Percentiles rank a stretch among this genome's conserved stretches.
These are phyloP conservation scores for Procapra przewalskii DNA, from an alignment of 2,113 vertebrate genomes.

Conservation along the genomic window DNA sequence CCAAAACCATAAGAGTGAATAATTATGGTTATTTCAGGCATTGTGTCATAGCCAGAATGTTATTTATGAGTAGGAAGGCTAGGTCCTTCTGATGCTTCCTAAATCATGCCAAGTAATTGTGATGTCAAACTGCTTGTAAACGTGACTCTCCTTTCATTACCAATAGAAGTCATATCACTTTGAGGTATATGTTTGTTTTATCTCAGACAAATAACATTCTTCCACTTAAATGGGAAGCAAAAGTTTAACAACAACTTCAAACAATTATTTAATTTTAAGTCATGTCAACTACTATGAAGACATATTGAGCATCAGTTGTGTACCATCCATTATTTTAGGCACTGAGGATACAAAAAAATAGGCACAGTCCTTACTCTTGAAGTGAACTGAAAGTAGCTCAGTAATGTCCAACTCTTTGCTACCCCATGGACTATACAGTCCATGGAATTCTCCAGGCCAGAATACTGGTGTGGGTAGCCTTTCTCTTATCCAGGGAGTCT, in stretches of 20 bases:
- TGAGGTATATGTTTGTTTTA: slow-evolving; percentile 4
- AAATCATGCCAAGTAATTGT: slow-evolving; percentile 21
- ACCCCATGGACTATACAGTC: not conserved
- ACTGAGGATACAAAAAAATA: not conserved
- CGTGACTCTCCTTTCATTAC: slow-evolving; percentile 6
- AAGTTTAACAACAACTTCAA: not conserved
- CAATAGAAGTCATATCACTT: not conserved
- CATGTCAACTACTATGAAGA: not conserved
- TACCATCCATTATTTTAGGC: not conserved
- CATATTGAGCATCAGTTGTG: not conserved
- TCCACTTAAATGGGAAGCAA: not conserved
- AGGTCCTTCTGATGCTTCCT: not conserved
- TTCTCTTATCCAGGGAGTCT: not conserved
- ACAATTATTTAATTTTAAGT: not conserved
- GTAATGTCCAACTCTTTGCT: not conserved
- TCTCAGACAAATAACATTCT: not conserved
- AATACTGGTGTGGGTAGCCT: not conserved
- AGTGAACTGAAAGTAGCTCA: not conserved
- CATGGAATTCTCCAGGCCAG: not conserved
- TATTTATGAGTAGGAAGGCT: not conserved
- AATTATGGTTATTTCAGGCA: slow-evolving; percentile 15
- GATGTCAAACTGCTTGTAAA: not conserved
- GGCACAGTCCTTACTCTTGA: not conserved
- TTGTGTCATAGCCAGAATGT: not conserved
- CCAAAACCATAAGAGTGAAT: not conserved